Base-by-base conservation (phyloP, 2,797 vertebrate species). In the Artibeus jamaicensis region DNA sequence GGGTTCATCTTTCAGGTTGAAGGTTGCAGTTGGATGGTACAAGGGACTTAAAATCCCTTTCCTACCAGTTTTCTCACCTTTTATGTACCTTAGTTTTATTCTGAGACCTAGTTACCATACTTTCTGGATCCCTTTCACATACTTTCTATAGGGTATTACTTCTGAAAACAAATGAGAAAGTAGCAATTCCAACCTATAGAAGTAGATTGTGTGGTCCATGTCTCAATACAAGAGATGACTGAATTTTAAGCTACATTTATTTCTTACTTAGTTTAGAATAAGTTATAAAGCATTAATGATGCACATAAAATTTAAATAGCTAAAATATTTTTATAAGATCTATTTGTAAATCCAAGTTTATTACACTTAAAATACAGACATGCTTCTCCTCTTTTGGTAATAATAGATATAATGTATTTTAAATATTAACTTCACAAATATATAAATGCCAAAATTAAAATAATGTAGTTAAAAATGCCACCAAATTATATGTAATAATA, bases 341-440 rank as follows among this genome's bases (percentile, higher is more conserved):
- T 92, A 89, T 73, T 89, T 95, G 62, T 37, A 92, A 92, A 53
- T 68, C 37, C 42, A 87, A 92, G 95, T 89, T 87, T 91, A 91
- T 82, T 95, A 84, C 62, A 67, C n/a, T 93, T 83, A 73, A 95
- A 96, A 79, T 84, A 90, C 21, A 96, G 42, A 78, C 87, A 85
- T 81, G 71, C 37, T 92, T 93, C 91, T 42, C 32, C 11, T 46
- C n/a, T 94, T 93, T 92, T 44, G 89, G 34, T 96, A 44, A n/a
- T 84, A 57, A 34, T 86, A 57, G 22, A 57, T 94, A 88, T 77
- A 86, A 91, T 93, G 32, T 74, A 91, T 84, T 94, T 94, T 95
- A 89, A 97, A 94, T 96, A 97, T 95, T 97, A 77, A 95, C 91
- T 93, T 96, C 42, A 97, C 29, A 93, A 89, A 92, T 90, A 89